Evolutionary conservation across 2,888 invertebrate species (phyloP).

Genomic region (Branchipolynoe longqiensis): DNA sequence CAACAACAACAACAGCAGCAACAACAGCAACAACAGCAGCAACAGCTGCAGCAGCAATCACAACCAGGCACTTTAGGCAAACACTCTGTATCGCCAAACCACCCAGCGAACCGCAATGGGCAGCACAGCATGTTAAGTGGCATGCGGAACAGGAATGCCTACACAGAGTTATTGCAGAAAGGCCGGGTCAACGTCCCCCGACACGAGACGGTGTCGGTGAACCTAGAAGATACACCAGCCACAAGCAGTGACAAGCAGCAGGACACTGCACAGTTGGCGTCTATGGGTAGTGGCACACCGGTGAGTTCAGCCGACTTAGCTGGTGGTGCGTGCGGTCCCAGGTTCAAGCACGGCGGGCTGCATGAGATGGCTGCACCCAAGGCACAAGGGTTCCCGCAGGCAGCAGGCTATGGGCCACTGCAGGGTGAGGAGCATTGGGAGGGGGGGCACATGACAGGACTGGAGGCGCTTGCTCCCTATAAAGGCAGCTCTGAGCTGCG

Average conservation of each 20-base stretch:
- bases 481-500: not conserved
- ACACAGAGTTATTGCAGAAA: constrained; percentile 15
- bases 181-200: not conserved
- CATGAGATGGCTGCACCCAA: not conserved
- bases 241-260: not conserved
- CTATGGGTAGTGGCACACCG: not conserved
- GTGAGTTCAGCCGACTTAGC: not conserved
- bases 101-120: not conserved
- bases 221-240: not conserved
- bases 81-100: not conserved
- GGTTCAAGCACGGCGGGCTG: no score
- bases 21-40: constrained; percentile 24
- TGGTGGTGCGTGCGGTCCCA: not conserved
- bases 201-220: constrained; percentile 50
- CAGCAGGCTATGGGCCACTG: not conserved
- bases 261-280: not conserved
- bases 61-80: not conserved
- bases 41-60: not conserved
- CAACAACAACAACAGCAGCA: constrained; percentile 31
- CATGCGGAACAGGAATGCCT: not conserved
- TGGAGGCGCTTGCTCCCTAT: no score
- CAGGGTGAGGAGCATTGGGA: not conserved
- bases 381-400: not conserved
- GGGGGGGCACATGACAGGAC: not conserved
- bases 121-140: constrained; percentile 2